These are phyloP conservation scores for Apocheima hispidaria DNA, from an alignment of 2,888 invertebrate genomes.

Conservation along the genomic window DNA sequence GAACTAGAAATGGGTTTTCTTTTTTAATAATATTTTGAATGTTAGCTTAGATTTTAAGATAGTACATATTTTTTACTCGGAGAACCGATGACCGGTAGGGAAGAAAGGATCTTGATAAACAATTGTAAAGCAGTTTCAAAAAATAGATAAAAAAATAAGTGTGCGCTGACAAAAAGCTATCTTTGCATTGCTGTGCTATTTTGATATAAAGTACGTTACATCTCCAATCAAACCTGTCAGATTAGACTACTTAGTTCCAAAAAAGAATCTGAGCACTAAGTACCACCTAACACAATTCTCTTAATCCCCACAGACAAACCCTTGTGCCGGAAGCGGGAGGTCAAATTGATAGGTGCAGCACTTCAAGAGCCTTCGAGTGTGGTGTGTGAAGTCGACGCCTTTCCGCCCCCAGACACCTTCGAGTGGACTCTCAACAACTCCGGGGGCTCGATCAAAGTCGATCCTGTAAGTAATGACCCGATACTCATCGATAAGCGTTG, in stretches of 20 bases:
- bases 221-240: too few species aligned
- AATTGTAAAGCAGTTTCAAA: too few species aligned
- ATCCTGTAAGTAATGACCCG: constrained; percentile 28
- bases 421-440: constrained; percentile 97
- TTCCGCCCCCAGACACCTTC: constrained; percentile 93
- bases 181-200: too few species aligned
- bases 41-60: not conserved
- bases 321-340: constrained; percentile 92
- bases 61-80: not conserved
- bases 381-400: constrained; percentile 94
- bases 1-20: constrained; percentile 7
- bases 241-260: too few species aligned
- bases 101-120: too few species aligned
- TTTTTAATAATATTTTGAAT: constrained; percentile 2
- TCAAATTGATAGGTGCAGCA: constrained; percentile 94
- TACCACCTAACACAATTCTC: constrained; percentile 16
- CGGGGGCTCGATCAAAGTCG: constrained; percentile 89
- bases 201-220: too few species aligned
- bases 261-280: not conserved
- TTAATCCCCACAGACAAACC: constrained; percentile 90
- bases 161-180: too few species aligned
- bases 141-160: not conserved
- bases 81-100: too few species aligned
- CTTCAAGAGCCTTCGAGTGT: constrained; percentile 92
- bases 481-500: constrained; percentile 18